phyloP scores from a whole-genome alignment of 2,797 vertebrate genomes.

The Premnoplex brunnescens region DNA sequence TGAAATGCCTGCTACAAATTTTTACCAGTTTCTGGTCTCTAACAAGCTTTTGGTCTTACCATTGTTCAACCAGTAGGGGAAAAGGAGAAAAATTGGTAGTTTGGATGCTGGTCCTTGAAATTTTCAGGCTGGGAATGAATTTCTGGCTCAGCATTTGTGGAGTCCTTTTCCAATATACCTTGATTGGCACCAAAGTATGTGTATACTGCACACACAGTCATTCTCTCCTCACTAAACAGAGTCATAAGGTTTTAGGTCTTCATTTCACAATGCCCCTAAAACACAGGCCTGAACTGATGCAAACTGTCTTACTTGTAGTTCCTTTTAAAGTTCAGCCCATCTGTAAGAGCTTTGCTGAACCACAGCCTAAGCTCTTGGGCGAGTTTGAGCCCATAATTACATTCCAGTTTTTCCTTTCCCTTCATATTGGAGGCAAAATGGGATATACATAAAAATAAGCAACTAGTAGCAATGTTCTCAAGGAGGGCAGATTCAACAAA shows the following conservation, averaged over 20 bases:
- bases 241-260: not conserved
- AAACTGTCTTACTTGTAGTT: not conserved
- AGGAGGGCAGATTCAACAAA: not conserved
- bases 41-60: not conserved
- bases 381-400: fast-evolving
- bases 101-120: not conserved
- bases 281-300: not conserved
- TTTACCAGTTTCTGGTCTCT: not conserved
- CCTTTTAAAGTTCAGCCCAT: not conserved
- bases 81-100: not conserved
- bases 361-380: fast-evolving
- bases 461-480: not conserved
- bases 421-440: fast-evolving
- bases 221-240: not conserved
- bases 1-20: not conserved
- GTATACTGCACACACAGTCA: fast-evolving
- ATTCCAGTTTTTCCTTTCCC: not conserved
- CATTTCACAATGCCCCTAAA: not conserved
- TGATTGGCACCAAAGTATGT: not conserved
- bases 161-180: not conserved
- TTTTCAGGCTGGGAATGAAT: not conserved
- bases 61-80: not conserved
- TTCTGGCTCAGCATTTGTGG: not conserved
- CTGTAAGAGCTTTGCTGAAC: not conserved
- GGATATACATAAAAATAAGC: not conserved